Conservation (phyloP, 2,113 vertebrate species). For the Tympanuchus pallidicinctus region DNA sequence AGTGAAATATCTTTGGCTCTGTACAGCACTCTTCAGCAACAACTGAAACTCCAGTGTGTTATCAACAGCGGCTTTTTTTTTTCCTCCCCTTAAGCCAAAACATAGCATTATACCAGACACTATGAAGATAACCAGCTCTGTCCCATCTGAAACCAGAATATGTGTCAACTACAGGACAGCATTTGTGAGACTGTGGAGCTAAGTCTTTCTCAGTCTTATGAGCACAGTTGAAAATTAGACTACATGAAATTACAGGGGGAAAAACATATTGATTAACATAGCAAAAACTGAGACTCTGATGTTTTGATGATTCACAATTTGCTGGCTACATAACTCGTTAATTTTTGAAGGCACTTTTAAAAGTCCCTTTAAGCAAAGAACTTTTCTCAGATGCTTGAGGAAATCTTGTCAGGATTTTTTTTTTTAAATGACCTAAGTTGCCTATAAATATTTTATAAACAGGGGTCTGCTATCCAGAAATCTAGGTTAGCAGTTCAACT, state of each 20-base stretch:
- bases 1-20: no score
- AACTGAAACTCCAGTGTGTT: no score
- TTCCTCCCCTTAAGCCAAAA: no score
- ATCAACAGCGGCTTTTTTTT: no score
- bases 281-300: background rate
- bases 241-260: background rate
- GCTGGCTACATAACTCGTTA: background rate
- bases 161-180: accelerated
- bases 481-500: background rate
- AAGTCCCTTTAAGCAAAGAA: background rate
- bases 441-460: background rate
- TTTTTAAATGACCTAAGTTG: background rate
- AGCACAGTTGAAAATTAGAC: background rate
- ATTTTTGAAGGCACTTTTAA: background rate
- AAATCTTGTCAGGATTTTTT: background rate
- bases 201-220: background rate
- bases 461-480: background rate
- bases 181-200: background rate
- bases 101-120: no score
- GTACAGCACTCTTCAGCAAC: no score
- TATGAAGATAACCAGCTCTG: no score
- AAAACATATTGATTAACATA: background rate
- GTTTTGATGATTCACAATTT: background rate
- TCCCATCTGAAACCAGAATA: background rate
- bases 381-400: background rate